Conservation (phyloP, 2,113 vertebrate species). For the Rousettus leschenaultii region DNA sequence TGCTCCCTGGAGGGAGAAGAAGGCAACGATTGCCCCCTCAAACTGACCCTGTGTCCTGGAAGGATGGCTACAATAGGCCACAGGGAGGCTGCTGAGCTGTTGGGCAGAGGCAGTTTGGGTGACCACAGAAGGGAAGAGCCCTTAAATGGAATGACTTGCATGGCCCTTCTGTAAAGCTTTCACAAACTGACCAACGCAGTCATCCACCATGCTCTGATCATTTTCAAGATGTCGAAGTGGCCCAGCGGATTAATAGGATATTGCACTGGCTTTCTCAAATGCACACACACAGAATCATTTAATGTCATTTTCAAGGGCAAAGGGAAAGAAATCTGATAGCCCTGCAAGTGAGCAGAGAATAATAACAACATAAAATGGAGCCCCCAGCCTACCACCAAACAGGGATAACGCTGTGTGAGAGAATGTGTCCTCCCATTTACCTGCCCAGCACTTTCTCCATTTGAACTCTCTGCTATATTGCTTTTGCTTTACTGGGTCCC, state of each 20-base stretch:
- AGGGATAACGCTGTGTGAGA: background rate
- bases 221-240: constrained; percentile 34
- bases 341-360: background rate
- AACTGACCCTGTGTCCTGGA: constrained; percentile 4
- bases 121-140: constrained; percentile 50
- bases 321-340: background rate
- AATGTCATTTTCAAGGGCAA: constrained; percentile 68
- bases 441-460: background rate
- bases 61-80: constrained; percentile 29
- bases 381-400: background rate
- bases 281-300: constrained; percentile 4
- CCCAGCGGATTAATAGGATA: constrained; percentile 50
- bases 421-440: rapidly evolving
- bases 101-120: background rate
- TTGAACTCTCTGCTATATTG: background rate
- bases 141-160: constrained; percentile 34
- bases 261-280: background rate
- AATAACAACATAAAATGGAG: background rate
- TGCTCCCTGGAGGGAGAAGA: constrained; percentile 66
- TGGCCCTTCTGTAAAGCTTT: constrained; percentile 9
- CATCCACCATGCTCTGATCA: background rate
- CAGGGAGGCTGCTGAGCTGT: background rate
- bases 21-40: background rate
- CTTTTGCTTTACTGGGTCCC: no score
- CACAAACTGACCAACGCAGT: background rate